Percentiles rank a stretch among this genome's conserved stretches.
Evolutionary conservation across 1,140 invertebrate genomes (phyloP).

Genomic region (Chlorops oryzae): DNA sequence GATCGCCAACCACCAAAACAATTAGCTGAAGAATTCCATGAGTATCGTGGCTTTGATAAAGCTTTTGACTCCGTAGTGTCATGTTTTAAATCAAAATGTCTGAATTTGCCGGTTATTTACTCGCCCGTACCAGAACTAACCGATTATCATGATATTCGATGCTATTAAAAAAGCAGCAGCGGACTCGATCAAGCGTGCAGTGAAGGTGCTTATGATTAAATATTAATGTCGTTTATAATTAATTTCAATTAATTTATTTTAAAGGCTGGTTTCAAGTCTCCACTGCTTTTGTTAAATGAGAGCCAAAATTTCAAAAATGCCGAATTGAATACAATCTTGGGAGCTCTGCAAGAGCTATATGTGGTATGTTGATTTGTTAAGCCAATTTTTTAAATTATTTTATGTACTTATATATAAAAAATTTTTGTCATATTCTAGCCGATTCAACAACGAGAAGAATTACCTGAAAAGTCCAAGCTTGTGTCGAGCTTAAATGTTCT

Average conservation of each 20-base stretch:
- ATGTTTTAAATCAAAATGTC: slow-evolving; percentile 31
- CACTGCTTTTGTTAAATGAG: slow-evolving; percentile 60
- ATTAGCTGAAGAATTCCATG: slow-evolving; percentile 31
- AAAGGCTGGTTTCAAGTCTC: slow-evolving; percentile 63
- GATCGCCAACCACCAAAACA: slow-evolving; percentile 33
- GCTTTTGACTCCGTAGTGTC: slow-evolving; percentile 43
- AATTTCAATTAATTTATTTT: too few relatives aligned
- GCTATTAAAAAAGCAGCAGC: slow-evolving; percentile 47
- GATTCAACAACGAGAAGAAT: slow-evolving; percentile 70
- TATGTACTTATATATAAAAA: not conserved
- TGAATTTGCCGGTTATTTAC: slow-evolving; percentile 37
- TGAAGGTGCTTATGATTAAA: too few relatives aligned
- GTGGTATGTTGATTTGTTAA: slow-evolving; percentile 55
- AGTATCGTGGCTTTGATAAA: slow-evolving; percentile 38
- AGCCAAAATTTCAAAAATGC: slow-evolving; percentile 54
- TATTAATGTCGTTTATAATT: not conserved
- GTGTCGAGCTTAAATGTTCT: slow-evolving; percentile 56
- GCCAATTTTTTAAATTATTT: not conserved
- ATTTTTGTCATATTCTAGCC: slow-evolving; percentile 53
- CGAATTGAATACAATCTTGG: slow-evolving; percentile 70
- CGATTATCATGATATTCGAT: slow-evolving; percentile 43
- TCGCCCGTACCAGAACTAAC: slow-evolving; percentile 34
- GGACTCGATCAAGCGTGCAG: slow-evolving; percentile 51
- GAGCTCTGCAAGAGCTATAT: slow-evolving; percentile 79
- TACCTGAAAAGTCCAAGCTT: slow-evolving; percentile 57